Percentiles rank a stretch among this genome's conserved stretches.
Evolutionary conservation across 1,140 invertebrate species (phyloP).

Genomic region (Drosophila suzukii): DNA sequence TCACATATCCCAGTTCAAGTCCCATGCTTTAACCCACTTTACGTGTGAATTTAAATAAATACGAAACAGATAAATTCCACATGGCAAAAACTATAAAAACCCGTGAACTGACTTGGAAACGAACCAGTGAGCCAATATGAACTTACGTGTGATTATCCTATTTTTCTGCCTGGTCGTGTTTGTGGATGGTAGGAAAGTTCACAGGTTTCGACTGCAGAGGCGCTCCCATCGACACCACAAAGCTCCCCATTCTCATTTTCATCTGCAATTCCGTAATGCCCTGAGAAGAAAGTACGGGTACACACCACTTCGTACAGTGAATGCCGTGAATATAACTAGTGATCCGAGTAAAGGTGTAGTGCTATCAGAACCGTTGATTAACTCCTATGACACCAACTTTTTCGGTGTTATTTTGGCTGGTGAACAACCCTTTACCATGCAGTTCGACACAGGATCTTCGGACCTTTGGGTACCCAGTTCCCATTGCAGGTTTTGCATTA

Average conservation of each 20-base stretch:
- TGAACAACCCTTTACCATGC: constrained; percentile 88
- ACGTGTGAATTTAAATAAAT: constrained; percentile 25
- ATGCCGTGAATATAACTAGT: neutral
- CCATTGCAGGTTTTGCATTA: constrained; percentile 85
- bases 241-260: constrained; percentile 5
- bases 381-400: constrained; percentile 62
- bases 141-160: constrained; percentile 17
- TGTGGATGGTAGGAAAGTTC: neutral
- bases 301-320: constrained; percentile 10
- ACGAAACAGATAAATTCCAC: constrained; percentile 1
- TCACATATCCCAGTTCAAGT: constrained; percentile 20
- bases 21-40: constrained; percentile 4
- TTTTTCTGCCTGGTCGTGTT: constrained; percentile 5
- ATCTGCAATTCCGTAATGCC: constrained; percentile 9
- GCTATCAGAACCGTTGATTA: constrained; percentile 30
- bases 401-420: constrained; percentile 95
- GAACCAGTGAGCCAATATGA: constrained; percentile 17
- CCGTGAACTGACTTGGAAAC: no score
- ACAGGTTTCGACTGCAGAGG: constrained; percentile 12
- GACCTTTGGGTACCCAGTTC: constrained; percentile 70
- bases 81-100: constrained; percentile 19
- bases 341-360: neutral
- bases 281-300: constrained; percentile 24
- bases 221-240: constrained; percentile 6
- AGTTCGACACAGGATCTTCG: constrained; percentile 72